Percentiles rank a stretch among this genome's conserved stretches.
Evolutionary conservation across 2,797 vertebrate genomes (phyloP).

Genomic region (Epinephelus coioides): DNA sequence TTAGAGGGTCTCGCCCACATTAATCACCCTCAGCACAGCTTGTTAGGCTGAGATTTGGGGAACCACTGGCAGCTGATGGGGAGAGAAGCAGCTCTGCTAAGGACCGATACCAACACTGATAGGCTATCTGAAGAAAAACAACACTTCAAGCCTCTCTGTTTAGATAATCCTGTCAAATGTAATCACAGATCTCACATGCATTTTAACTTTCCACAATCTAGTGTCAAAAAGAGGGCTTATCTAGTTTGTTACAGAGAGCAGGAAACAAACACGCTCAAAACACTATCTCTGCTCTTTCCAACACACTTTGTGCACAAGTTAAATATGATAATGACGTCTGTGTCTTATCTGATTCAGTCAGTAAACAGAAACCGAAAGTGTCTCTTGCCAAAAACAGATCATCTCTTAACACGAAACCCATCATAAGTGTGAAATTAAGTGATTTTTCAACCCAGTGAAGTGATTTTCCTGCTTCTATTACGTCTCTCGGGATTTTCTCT

Average conservation of each 20-base stretch:
- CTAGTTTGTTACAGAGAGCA: constrained; percentile 29
- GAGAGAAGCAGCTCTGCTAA: constrained; percentile 34
- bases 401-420: constrained; percentile 19
- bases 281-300: constrained; percentile 38
- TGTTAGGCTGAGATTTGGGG: constrained; percentile 51
- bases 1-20: constrained; percentile 69
- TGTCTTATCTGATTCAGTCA: constrained; percentile 43
- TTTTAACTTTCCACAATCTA: constrained; percentile 47
- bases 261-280: constrained; percentile 25
- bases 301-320: constrained; percentile 15
- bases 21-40: constrained; percentile 61
- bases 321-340: constrained; percentile 22
- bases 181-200: constrained; percentile 38
- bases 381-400: constrained; percentile 12
- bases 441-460: constrained; percentile 30
- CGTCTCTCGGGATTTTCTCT: constrained; percentile 64
- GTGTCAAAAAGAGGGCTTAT: constrained; percentile 27
- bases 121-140: constrained; percentile 62
- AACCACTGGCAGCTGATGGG: constrained; percentile 48
- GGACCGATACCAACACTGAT: constrained; percentile 33
- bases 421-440: constrained; percentile 22
- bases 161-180: constrained; percentile 52
- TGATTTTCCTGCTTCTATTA: constrained; percentile 56
- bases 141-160: constrained; percentile 39
- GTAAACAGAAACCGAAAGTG: constrained; percentile 24